Base-by-base conservation (phyloP, 2,113 vertebrate species). In the Ageneiosus marmoratus region DNA sequence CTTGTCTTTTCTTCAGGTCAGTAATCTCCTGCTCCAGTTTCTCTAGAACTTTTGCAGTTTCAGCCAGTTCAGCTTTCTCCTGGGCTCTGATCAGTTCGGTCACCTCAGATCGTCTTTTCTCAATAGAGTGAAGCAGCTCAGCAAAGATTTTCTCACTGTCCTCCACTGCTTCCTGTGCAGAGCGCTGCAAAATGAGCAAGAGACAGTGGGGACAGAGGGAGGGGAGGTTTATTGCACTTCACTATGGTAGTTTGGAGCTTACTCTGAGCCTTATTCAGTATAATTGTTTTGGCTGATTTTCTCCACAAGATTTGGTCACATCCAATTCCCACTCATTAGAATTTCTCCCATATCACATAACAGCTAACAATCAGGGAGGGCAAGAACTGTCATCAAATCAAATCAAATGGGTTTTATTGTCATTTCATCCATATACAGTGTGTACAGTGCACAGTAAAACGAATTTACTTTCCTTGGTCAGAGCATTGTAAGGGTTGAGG, bases 61-160 rank as follows among this genome's bases (percentile, higher is more conserved):
- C 27, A 20, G 34, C 65, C 29, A 79, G 41, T 50, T 84, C 65
- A 51, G 76, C 20, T 51, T 88, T 78, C 84, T 86, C 87, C 56
- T 80, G 73, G 58, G 60, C 81, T 72, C 82, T 77, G 55, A 88
- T 81, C 77, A 77, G 34, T 58, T 79, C 34, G 4, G 16, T 84
- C 67, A 86, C 53, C 67, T 85, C 81, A 34, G 80, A 79, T 12
- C 48, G 53, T n/a, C 78, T 83, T 67, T 82, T 72, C 82, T 88
- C 73, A 22, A 87, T 84, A 46, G 56, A 81, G 58, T 16, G 22
- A 12, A 84, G 70, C 27, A 89, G 50, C 37, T 83, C 62, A 20
- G 60, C 51, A 22, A 88, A 87, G 77, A 77, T 83, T 44, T 2
- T 76, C 27, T 84, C 82, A 77, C 34, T 86, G 27, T 87, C 81